These are phyloP conservation scores for Andrena cerasifolii DNA, from an alignment of 1,140 invertebrate species.

Conservation along the genomic window DNA sequence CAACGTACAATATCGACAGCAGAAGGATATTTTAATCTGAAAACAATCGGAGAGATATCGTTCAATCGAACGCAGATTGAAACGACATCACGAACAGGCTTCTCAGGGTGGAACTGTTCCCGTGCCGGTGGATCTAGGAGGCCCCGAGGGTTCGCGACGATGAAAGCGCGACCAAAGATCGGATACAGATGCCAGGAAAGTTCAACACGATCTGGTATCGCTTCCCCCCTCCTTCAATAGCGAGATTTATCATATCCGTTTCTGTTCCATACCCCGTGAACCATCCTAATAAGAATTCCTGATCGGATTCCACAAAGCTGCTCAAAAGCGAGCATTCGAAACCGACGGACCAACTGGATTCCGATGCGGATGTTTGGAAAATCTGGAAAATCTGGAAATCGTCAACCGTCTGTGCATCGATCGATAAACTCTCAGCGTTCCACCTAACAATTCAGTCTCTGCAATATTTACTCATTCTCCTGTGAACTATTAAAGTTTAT, in stretches of 20 bases:
- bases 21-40: neutral
- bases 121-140: neutral
- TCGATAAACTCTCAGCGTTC: too few species aligned
- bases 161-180: neutral
- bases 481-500: too few species aligned
- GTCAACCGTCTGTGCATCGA: neutral
- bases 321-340: neutral
- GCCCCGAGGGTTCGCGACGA: neutral
- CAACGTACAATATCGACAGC: too few species aligned
- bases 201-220: too few species aligned
- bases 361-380: neutral
- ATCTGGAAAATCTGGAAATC: neutral
- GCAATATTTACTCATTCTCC: too few species aligned
- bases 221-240: too few species aligned
- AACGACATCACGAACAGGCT: too few species aligned
- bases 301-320: constrained; percentile 9
- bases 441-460: too few species aligned
- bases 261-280: neutral
- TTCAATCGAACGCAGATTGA: neutral
- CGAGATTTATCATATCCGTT: constrained; percentile 13
- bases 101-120: neutral
- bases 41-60: neutral
- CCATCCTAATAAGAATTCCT: constrained; percentile 30
- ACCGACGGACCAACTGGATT: neutral
- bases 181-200: constrained; percentile 1